Base-by-base conservation (phyloP, 2,888 invertebrate genomes). In the Tipula confusa region DNA sequence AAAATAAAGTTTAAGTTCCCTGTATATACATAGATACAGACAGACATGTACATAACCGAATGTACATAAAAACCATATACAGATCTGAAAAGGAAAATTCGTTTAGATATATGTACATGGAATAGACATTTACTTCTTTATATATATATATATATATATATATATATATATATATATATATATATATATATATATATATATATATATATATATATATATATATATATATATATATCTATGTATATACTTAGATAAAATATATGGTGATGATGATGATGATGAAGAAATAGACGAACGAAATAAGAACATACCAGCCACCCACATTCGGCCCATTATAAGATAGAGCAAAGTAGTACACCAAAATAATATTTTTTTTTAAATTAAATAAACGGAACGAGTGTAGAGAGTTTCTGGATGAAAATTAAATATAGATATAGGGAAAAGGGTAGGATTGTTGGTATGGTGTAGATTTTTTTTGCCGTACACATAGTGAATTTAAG, bases 241-340 rank as follows among this genome's bases (percentile, higher is more conserved):
- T n/a, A n/a, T n/a, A n/a, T n/a, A n/a, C n/a, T 6, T 64, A 64
- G 3, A 64, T 24, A 29, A 79, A 29, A 29, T 29, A 1, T 13
- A 80, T 5, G 29, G 1, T 80, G 31, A 18, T 64, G 64, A 3
- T 80, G 80, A 80, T 80, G 80, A 80, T 31, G 29, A 80, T 7
- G 80, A 80, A 29, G 80, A 80, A 80, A 64, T 64, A 64, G 24
- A 9, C 64, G 64, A 64, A 64, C 64, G 29, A 29, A 80, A 31
- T 80, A 29, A 80, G 29, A 80, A 31, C 80, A 80, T 6, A 29
- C 29, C 80, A 80, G 6, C 80, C 80, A 29, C 80, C 64, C 64
- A 64, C 64, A 24, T 13, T 64, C 80, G 80, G 29, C 80, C 80
- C 80, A 29, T 80, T 80, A 29, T 80, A 80, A 80, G 80, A 80